Evolutionary conservation across 2,888 invertebrate genomes (phyloP).

Genomic region (Lomographa bimaculata): DNA sequence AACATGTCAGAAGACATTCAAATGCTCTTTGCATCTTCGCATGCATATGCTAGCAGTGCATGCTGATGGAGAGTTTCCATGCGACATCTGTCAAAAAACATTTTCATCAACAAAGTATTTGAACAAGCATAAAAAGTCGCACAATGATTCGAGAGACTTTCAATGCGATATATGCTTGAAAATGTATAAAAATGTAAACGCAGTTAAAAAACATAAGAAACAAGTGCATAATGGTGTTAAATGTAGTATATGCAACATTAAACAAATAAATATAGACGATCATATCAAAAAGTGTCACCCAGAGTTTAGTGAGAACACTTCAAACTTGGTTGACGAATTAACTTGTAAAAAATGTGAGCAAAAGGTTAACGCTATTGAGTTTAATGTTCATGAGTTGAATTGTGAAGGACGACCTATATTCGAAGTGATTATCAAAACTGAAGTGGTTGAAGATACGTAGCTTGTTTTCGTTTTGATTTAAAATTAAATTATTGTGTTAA

Average conservation of each 20-base stretch:
- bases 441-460: constrained; percentile 10
- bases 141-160: constrained; percentile 31
- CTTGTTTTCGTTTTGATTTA: no score
- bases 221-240: constrained; percentile 40
- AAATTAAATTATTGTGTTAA: no score
- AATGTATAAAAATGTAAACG: constrained; percentile 38
- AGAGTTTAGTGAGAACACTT: neutral
- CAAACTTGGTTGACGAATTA: neutral
- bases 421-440: constrained; percentile 1
- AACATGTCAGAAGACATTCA: constrained; percentile 45
- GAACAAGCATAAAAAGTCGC: constrained; percentile 45
- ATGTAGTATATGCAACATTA: constrained; percentile 26
- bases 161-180: constrained; percentile 42
- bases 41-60: constrained; percentile 47
- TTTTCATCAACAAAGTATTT: constrained; percentile 46
- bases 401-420: neutral
- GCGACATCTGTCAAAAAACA: constrained; percentile 44
- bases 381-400: neutral
- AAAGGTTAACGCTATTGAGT: neutral
- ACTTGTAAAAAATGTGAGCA: constrained; percentile 14
- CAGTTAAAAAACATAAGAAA: constrained; percentile 44
- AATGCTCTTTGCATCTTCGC: constrained; percentile 45
- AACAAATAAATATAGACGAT: constrained; percentile 24
- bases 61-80: constrained; percentile 38
- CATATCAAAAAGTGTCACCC: constrained; percentile 22